These are phyloP conservation scores for Choloepus hoffmanni DNA, from an alignment of 2,113 vertebrate genomes.

Conservation along the genomic window DNA sequence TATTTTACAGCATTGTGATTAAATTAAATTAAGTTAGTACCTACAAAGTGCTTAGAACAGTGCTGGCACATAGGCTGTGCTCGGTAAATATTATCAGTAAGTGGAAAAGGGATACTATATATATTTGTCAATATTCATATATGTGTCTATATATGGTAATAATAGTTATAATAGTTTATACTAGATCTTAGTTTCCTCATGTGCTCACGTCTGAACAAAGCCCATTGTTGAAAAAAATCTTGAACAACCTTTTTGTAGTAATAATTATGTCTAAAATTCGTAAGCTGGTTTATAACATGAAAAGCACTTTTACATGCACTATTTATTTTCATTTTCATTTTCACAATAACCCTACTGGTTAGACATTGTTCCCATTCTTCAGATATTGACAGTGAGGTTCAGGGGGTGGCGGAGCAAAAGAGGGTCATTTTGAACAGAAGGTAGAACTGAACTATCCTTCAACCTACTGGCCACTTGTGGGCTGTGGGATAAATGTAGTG, in stretches of 20 bases:
- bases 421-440: background rate
- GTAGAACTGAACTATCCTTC: slow-evolving; percentile 2
- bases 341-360: background rate
- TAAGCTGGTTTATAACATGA: slow-evolving; percentile 24
- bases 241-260: slow-evolving; percentile 27
- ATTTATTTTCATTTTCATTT: slow-evolving; percentile 42
- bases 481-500: background rate
- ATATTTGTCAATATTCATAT: background rate
- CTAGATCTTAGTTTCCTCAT: background rate
- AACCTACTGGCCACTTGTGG: background rate
- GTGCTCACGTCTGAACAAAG: background rate
- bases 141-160: background rate
- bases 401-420: background rate
- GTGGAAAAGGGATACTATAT: background rate
- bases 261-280: background rate
- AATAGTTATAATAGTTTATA: background rate
- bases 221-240: background rate
- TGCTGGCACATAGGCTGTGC: background rate
- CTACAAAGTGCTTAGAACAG: background rate
- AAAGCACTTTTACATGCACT: background rate
- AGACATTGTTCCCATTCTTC: background rate
- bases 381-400: background rate
- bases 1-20: slow-evolving; percentile 11
- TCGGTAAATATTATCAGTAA: background rate
- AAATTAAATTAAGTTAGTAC: background rate